Evolutionary conservation across 2,113 vertebrate species (phyloP).

Genomic region (Malurus alboscapulatus): DNA sequence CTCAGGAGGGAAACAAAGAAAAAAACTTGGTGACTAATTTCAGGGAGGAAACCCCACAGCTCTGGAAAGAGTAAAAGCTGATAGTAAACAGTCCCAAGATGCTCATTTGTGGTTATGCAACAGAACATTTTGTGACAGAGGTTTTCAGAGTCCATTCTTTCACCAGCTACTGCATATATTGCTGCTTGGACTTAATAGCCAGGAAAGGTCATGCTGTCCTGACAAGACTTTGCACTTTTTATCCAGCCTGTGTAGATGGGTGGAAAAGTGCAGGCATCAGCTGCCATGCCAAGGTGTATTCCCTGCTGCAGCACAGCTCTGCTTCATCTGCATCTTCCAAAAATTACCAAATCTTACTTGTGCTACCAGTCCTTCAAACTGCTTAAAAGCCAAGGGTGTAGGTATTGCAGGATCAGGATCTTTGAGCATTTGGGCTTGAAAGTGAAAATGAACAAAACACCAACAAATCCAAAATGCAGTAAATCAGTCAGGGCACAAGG

Average conservation of each 20-base stretch:
- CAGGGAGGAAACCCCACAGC: not conserved
- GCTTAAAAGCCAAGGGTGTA: not conserved
- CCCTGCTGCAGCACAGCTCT: no score
- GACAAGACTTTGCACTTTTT: not conserved
- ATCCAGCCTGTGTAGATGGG: fast-evolving
- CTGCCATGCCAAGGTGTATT: fast-evolving
- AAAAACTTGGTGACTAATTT: not conserved
- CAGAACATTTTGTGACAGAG: not conserved
- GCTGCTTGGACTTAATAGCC: not conserved
- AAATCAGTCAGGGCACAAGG: not conserved
- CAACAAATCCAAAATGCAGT: not conserved
- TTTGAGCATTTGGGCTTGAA: not conserved
- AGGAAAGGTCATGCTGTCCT: not conserved
- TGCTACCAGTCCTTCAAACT: not conserved
- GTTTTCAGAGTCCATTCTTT: not conserved
- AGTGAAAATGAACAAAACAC: not conserved
- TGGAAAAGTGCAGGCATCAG: fast-evolving
- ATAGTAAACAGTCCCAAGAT: not conserved
- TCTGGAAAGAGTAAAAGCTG: not conserved
- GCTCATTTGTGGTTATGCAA: not conserved
- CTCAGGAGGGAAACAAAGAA: not conserved
- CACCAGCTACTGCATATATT: not conserved
- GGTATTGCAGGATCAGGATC: not conserved
- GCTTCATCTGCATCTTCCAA: fast-evolving
- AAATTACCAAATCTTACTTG: not conserved